Conservation (phyloP, 1,140 invertebrate species). For the Harpegnathos saltator region DNA sequence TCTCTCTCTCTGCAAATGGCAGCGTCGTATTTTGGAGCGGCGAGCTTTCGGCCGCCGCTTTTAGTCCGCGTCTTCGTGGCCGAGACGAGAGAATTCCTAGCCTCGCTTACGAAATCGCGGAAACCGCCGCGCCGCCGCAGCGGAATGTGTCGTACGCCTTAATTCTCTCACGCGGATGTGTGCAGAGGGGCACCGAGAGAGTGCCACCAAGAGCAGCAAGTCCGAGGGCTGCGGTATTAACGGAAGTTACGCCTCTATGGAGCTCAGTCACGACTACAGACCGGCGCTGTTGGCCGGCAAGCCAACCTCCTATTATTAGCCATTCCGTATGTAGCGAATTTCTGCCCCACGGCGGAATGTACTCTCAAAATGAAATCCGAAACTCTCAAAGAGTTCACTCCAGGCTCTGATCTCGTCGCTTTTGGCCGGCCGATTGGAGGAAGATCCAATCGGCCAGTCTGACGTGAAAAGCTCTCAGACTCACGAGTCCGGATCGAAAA, state of each 20-base stretch:
- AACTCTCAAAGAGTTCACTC: slow-evolving; percentile 64
- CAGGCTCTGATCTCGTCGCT: neutral
- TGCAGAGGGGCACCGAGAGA: neutral
- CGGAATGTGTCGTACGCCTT: slow-evolving; percentile 33
- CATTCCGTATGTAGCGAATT: slow-evolving; percentile 79
- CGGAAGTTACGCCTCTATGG: slow-evolving; percentile 74
- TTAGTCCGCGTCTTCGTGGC: slow-evolving; percentile 11
- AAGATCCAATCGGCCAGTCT: too few species aligned
- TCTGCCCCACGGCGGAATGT: slow-evolving; percentile 75
- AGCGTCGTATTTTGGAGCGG: neutral
- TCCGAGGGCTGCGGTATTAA: slow-evolving; percentile 70
- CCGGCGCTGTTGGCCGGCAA: slow-evolving; percentile 77
- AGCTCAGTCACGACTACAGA: slow-evolving; percentile 64
- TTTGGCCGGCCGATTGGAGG: too few species aligned
- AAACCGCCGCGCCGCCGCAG: slow-evolving; percentile 8
- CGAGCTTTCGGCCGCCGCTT: neutral
- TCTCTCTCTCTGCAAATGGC: neutral
- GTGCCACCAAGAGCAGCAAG: slow-evolving; percentile 29
- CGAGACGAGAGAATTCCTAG: neutral
- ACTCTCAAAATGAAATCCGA: slow-evolving; percentile 79
- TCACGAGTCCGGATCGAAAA: too few species aligned
- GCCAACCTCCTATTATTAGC: slow-evolving; percentile 84
- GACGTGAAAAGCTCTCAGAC: too few species aligned
- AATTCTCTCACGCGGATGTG: slow-evolving; percentile 45
- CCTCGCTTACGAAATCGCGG: slow-evolving; percentile 32